phyloP scores from a whole-genome alignment of 2,797 vertebrate genomes.

The Crenuchus spilurus region DNA sequence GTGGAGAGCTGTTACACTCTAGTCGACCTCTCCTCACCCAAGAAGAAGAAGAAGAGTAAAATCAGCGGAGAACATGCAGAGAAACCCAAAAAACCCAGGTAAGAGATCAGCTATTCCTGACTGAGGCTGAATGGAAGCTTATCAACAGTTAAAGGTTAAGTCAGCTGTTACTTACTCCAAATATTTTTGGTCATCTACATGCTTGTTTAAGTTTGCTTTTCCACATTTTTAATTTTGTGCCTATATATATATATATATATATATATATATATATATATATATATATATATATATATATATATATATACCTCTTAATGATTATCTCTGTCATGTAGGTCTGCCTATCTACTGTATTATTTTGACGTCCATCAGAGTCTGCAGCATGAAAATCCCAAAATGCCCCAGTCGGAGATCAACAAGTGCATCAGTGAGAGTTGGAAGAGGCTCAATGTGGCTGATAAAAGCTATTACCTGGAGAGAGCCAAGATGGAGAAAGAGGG shows the following conservation, averaged over 20 bases:
- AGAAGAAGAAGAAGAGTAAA: constrained; percentile 90
- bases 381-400: constrained; percentile 89
- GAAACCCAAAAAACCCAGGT: constrained; percentile 94
- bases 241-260: too few species aligned
- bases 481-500: constrained; percentile 94
- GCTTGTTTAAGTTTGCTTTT: too few species aligned
- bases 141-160: background rate
- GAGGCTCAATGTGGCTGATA: constrained; percentile 92
- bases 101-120: background rate
- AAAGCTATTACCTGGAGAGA: constrained; percentile 93
- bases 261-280: too few species aligned
- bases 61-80: constrained; percentile 77
- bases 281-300: too few species aligned
- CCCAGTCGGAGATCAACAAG: constrained; percentile 98
- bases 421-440: constrained; percentile 98
- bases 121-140: background rate
- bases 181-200: too few species aligned
- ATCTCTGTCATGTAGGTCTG: constrained; percentile 80
- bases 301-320: background rate
- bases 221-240: too few species aligned
- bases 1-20: constrained; percentile 85
- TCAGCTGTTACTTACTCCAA: too few species aligned
- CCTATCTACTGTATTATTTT: constrained; percentile 96
- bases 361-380: constrained; percentile 95
- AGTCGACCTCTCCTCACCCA: constrained; percentile 80